Percentiles rank a stretch among this genome's conserved stretches.
Conservation (phyloP, 2,888 invertebrate genomes). For the Hermodice carunculata region DNA sequence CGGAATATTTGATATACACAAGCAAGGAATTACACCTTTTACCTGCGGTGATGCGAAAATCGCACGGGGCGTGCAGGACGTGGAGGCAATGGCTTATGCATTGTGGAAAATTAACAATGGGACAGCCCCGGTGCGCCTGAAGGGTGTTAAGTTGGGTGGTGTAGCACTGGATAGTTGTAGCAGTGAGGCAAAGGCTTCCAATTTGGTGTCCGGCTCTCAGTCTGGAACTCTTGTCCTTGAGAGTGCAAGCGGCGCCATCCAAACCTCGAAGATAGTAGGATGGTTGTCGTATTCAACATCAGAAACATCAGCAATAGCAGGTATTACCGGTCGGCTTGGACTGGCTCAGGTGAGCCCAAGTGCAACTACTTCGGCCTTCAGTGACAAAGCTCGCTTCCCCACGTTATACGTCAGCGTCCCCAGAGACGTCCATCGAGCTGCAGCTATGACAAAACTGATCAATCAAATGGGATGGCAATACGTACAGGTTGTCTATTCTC, state of each 20-base stretch:
- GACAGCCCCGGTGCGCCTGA: slow-evolving; percentile 39
- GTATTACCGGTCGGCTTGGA: slow-evolving; percentile 60
- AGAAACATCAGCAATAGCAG: slow-evolving; percentile 51
- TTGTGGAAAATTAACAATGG: slow-evolving; percentile 52
- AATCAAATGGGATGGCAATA: slow-evolving; percentile 52
- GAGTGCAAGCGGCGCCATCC: too few species aligned
- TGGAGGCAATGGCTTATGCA: slow-evolving; percentile 60
- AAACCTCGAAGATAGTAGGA: too few species aligned
- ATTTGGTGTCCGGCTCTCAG: slow-evolving; percentile 52
- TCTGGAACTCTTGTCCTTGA: slow-evolving; percentile 39
- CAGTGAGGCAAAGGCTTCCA: slow-evolving; percentile 47
- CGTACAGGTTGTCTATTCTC: slow-evolving; percentile 56
- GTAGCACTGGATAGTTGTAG: slow-evolving; percentile 61
- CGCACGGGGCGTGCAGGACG: slow-evolving; percentile 56
- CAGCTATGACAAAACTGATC: slow-evolving; percentile 53
- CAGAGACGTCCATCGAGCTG: slow-evolving; percentile 54
- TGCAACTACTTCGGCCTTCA: slow-evolving; percentile 51
- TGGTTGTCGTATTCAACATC: slow-evolving; percentile 8
- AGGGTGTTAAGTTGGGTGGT: slow-evolving; percentile 53
- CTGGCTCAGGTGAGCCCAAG: slow-evolving; percentile 71
- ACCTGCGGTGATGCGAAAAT: slow-evolving; percentile 42
- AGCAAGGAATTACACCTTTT: slow-evolving; percentile 49
- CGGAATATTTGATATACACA: slow-evolving; percentile 59
- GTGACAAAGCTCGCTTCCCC: slow-evolving; percentile 51
- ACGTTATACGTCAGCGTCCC: slow-evolving; percentile 61